Conservation (phyloP, 2,113 vertebrate genomes). For the Xenus cinereus region DNA sequence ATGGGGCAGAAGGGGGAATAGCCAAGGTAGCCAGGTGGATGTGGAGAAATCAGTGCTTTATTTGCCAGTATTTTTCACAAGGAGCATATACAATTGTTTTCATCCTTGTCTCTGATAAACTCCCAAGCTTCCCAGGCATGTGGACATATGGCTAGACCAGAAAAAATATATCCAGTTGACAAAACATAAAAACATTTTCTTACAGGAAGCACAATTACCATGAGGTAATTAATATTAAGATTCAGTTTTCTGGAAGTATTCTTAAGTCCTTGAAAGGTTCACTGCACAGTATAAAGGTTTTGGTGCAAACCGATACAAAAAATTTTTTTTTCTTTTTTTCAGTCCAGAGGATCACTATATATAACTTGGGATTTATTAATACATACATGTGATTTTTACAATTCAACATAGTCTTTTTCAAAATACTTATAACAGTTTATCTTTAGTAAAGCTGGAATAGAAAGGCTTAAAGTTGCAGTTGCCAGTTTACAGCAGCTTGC, state of each 20-base stretch:
- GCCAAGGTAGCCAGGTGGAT: background rate
- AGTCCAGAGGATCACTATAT: background rate
- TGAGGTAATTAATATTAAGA: background rate
- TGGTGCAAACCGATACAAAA: background rate
- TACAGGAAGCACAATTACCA: background rate
- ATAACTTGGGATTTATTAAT: background rate
- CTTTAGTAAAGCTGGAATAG: background rate
- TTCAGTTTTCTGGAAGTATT: background rate
- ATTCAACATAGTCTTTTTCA: background rate
- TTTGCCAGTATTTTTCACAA: background rate
- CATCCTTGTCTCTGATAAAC: background rate
- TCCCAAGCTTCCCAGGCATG: background rate
- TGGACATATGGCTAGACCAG: background rate
- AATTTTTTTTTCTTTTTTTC: background rate
- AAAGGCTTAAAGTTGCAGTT: background rate
- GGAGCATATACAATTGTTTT: background rate
- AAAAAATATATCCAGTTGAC: background rate
- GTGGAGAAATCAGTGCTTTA: background rate
- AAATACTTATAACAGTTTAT: background rate
- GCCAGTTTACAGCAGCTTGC: background rate
- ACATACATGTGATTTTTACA: background rate
- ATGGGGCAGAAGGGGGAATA: background rate
- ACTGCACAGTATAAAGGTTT: background rate
- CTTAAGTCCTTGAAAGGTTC: background rate
- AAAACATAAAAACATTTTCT: background rate